Base-by-base conservation (phyloP, 2,888 invertebrate genomes). In the Netelia inedita region DNA sequence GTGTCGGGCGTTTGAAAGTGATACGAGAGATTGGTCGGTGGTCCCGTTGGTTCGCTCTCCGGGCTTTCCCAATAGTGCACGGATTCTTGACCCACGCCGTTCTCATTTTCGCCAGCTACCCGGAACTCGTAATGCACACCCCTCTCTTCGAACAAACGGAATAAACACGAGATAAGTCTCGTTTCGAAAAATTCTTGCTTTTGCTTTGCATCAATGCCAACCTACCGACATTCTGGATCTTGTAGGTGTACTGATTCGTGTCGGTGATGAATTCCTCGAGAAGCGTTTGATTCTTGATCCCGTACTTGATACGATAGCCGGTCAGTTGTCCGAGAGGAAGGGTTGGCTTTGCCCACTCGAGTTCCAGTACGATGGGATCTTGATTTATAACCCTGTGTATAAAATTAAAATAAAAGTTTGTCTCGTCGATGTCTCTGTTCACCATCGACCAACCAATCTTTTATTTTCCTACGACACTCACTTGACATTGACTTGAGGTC, bases 91-190 rank as follows among this genome's bases (percentile, higher is more conserved):
- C 99, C 99, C 90, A 97, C 97, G 76, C 99, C 99, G 75, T 99
- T 98, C 88, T 97, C 96, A 94, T 99, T 99, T 93, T 97, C 97
- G 6, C 99, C 99, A 11, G 98, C 97, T n/a, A 99, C 96, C 86
- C 98, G 95, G 93, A 99, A 99, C 94, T 99, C 99, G 94, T 99
- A 99, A 89, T 97, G 97, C 0, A 98, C 98, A 0, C 99, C 99
- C 87, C 98, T 96, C 94, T 98, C 99, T 94, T 89, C 10, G n/a
- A 53, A 69, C 9, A n/a, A n/a, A n/a, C 10, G 6, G 46, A 53
- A 55, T 9, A 28, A 28, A 55, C 5, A 9, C 14, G n/a, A 9
- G 10, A 28, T 14, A 50, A 50, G n/a, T 50, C n/a, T 50, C 50
- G 14, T 73, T 57, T 59, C n/a, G 23, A 16, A 41, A 72, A 72